Conservation (phyloP, 35 echinoderm and acorn worm species). For the Lytechinus variegatus region DNA sequence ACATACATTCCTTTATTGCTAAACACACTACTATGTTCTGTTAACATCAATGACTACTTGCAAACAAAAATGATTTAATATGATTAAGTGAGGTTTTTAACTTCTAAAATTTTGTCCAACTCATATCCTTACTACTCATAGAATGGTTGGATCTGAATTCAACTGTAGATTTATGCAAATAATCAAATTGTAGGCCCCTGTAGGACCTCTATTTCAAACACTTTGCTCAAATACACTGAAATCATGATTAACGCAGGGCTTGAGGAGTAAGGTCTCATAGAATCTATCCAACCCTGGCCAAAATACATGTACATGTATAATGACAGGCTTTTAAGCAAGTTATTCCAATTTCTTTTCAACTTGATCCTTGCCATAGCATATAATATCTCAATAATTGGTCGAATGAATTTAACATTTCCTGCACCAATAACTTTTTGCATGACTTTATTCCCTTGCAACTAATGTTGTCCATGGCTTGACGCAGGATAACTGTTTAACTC, state of each 20-base stretch:
- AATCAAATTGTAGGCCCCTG: not conserved
- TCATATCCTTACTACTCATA: not conserved
- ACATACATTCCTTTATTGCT: not conserved
- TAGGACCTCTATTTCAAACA: not conserved
- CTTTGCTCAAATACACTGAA: not conserved
- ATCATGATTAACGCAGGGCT: not conserved
- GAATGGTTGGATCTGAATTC: not conserved
- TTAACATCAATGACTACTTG: too few species aligned
- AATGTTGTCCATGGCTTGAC: too few species aligned
- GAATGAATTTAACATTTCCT: not conserved
- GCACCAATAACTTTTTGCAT: not conserved
- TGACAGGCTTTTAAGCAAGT: not conserved
- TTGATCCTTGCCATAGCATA: not conserved
- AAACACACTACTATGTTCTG: too few species aligned
- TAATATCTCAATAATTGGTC: not conserved
- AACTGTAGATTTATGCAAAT: not conserved
- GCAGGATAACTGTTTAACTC: too few species aligned
- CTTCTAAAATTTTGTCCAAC: too few species aligned
- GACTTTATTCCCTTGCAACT: not conserved
- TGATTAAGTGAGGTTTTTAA: too few species aligned
- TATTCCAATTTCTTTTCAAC: not conserved
- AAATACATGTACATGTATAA: too few species aligned
- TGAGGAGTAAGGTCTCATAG: not conserved
- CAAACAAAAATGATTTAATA: too few species aligned
- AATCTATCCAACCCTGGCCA: not conserved